Evolutionary conservation across 2,888 invertebrate species (phyloP).

Genomic region (Creontiades dilutus): DNA sequence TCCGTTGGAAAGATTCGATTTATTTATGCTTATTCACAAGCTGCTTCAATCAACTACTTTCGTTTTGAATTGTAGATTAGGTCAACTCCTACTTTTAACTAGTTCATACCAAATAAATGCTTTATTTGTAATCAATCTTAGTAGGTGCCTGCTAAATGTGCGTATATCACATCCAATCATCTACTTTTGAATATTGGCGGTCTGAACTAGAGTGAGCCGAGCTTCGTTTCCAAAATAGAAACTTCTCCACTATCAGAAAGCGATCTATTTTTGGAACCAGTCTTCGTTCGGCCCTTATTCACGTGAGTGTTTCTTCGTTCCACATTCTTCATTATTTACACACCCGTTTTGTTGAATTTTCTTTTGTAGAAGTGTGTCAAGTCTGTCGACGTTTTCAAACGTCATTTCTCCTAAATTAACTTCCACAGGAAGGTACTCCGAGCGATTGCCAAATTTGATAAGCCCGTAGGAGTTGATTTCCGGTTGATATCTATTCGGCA

Average conservation of each 20-base stretch:
- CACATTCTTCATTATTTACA: conserved; percentile 13
- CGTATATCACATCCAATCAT: neutral
- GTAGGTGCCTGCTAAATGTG: no score
- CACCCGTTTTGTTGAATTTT: neutral
- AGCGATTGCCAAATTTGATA: neutral
- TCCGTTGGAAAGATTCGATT: no score
- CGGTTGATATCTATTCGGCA: neutral
- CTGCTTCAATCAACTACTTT: no score
- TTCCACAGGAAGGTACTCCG: neutral
- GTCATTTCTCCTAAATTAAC: neutral
- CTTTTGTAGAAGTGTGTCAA: neutral
- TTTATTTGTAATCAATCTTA: no score
- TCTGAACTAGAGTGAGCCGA: neutral
- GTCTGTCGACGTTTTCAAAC: neutral
- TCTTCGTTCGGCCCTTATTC: conserved; percentile 49
- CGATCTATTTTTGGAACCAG: conserved; percentile 38
- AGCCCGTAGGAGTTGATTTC: neutral
- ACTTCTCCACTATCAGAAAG: conserved; percentile 19
- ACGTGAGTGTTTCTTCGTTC: conserved; percentile 47
- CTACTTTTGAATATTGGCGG: conserved; percentile 54
- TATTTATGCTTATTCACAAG: no score
- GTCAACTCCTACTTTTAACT: no score
- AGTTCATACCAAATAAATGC: no score
- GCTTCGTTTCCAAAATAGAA: conserved; percentile 45
- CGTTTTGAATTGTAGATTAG: no score